Conservation (phyloP, 2,113 vertebrate genomes). For the Falco punctatus region DNA sequence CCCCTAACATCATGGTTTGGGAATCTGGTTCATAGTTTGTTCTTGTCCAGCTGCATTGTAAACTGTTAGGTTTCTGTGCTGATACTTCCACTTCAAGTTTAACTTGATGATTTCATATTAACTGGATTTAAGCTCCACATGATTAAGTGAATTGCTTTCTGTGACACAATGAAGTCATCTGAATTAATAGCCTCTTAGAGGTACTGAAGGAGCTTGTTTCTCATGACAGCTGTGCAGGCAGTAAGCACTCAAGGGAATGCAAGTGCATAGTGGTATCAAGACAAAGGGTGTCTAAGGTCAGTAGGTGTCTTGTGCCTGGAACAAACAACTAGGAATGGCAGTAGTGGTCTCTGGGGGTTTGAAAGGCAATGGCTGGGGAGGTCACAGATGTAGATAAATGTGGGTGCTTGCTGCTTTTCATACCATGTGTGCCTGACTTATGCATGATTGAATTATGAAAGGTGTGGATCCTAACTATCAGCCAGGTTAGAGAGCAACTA, state of each 20-base stretch:
- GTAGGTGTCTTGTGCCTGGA: neutral
- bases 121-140: neutral
- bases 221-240: neutral
- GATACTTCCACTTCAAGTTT: neutral
- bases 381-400: neutral
- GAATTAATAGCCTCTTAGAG: conserved; percentile 1
- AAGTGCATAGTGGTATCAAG: neutral
- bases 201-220: neutral
- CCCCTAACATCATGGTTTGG: neutral
- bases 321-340: neutral
- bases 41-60: neutral
- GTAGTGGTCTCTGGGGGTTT: neutral
- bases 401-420: neutral
- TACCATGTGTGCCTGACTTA: neutral
- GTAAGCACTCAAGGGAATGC: neutral
- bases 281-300: neutral
- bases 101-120: neutral
- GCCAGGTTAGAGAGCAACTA: neutral
- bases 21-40: neutral
- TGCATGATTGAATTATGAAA: neutral
- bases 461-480: neutral
- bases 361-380: neutral
- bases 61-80: neutral
- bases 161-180: neutral
- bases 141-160: conserved; percentile 21